Evolutionary conservation across 2,888 invertebrate species (phyloP), one percentile per base, ranked within the genome.

Genomic region (Clepsis dumicolana): DNA sequence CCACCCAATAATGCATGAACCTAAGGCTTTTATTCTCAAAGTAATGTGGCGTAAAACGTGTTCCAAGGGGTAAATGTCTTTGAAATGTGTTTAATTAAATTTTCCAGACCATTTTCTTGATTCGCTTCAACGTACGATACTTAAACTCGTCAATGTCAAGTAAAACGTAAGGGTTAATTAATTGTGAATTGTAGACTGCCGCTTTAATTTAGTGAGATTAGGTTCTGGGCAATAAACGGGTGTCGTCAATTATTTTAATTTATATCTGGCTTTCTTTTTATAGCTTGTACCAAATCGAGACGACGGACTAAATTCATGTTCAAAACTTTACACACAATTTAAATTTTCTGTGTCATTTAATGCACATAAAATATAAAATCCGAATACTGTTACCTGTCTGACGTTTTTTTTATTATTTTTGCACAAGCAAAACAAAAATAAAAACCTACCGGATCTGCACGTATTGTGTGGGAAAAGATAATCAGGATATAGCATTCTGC

Each of bases 11-110:
- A 61, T 24, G 60, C 65, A 54, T 44, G 44, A 54, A 38, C 57
- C 57, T 41, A 57, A 48, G 24, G 44, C 27, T 60, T 18, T 54
- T 61, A 61, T 61, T 56, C 41, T 27, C 32, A n/a, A 67, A 18
- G 35, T 41, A 68, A 68, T 63, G 67, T 16, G 57, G 63, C 67
- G 57, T 63, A 44, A 67, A 63, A 52, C 62, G 29, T 57, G 62
- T 57, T 41, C 61, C n/a, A 48, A 18, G 41, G 25, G 32, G 35
- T 25, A 57, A 59, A 41, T 52, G 57, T 63, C 62, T 64, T 64
- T 64, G 59, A 68, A 64, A 59, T 59, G 68, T 44, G 64, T 59
- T 68, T 68, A 68, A 68, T 68, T 68, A 68, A 68, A 68, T 68
- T 59, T 68, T 68, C 68, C 64, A 52, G 4, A 29, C 68, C 59